Evolutionary conservation across 2,888 invertebrate species (phyloP).

Genomic region (Lycaena phlaeas): DNA sequence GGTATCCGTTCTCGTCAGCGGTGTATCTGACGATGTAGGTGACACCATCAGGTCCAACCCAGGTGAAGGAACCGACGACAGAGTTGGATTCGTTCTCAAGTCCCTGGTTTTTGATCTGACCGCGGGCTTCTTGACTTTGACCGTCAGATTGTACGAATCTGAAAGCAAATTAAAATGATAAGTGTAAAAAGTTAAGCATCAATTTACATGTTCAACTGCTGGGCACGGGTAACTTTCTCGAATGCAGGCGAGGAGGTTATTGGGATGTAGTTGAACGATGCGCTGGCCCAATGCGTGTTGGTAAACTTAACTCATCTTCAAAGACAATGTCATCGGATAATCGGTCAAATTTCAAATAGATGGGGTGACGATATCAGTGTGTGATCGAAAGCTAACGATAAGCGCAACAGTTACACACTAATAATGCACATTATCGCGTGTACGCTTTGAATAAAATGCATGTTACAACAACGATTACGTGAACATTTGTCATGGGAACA

Average conservation of each 20-base stretch:
- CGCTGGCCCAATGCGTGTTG: background rate
- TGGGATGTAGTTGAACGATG: background rate
- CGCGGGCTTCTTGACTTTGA: constrained; percentile 44
- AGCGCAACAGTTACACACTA: too few relatives aligned
- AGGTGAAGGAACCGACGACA: constrained; percentile 58
- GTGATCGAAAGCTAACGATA: too few relatives aligned
- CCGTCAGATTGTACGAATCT: constrained; percentile 59
- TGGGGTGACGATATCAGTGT: too few relatives aligned
- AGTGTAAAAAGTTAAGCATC: background rate
- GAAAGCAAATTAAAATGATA: background rate
- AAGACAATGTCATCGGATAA: too few relatives aligned
- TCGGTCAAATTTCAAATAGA: too few relatives aligned
- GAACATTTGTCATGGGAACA: too few relatives aligned
- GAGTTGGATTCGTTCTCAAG: constrained; percentile 50
- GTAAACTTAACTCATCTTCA: background rate
- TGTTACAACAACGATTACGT: too few relatives aligned
- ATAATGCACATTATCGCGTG: too few relatives aligned
- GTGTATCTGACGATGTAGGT: constrained; percentile 65
- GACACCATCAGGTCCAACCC: constrained; percentile 49
- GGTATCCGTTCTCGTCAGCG: constrained; percentile 45
- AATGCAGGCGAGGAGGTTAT: background rate
- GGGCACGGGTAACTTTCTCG: background rate
- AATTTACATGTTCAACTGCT: background rate
- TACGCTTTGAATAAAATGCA: too few relatives aligned
- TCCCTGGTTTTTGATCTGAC: constrained; percentile 50